A percentile compares a stretch with the other conserved stretches of the same genome.
These are phyloP conservation scores for Polyommatus iphigenia DNA, from an alignment of 2,888 invertebrate species.

Conservation along the genomic window DNA sequence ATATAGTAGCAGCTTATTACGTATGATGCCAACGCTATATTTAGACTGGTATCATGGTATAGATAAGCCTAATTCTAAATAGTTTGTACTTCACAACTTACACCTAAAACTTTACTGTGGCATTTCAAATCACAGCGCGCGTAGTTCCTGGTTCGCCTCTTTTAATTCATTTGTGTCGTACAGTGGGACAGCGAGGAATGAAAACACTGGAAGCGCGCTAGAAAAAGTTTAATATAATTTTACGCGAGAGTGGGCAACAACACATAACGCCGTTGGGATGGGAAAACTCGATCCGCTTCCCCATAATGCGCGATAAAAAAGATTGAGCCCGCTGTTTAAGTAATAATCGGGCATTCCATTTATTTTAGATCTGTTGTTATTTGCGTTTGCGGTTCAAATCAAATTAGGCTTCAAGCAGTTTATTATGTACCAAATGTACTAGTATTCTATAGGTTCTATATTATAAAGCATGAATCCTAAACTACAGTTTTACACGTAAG, in stretches of 20 bases:
- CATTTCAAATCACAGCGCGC: neutral
- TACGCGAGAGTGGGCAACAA: conserved; percentile 64
- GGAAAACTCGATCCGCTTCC: conserved; percentile 65
- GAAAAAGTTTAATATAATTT: conserved; percentile 71
- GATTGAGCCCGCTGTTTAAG: conserved; percentile 72
- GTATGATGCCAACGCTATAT: neutral
- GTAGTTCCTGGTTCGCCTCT: neutral
- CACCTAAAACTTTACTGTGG: neutral
- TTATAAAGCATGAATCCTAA: neutral
- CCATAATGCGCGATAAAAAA: conserved; percentile 74
- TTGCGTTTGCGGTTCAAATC: neutral
- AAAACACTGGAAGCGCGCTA: conserved; percentile 54
- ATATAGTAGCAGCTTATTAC: conserved; percentile 1
- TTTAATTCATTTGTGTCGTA: conserved; percentile 20
- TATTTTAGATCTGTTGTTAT: neutral
- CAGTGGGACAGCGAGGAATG: conserved; percentile 49
- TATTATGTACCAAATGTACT: neutral
- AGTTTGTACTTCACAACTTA: too few relatives aligned
- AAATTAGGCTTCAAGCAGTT: neutral
- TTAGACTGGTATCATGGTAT: too few relatives aligned
- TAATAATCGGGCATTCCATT: conserved; percentile 53
- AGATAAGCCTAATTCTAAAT: too few relatives aligned
- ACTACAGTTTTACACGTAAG: neutral
- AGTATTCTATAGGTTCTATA: neutral
- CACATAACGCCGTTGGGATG: conserved; percentile 58